Base-by-base conservation (phyloP, 2,888 invertebrate species). In the Odontomyia ornata region DNA sequence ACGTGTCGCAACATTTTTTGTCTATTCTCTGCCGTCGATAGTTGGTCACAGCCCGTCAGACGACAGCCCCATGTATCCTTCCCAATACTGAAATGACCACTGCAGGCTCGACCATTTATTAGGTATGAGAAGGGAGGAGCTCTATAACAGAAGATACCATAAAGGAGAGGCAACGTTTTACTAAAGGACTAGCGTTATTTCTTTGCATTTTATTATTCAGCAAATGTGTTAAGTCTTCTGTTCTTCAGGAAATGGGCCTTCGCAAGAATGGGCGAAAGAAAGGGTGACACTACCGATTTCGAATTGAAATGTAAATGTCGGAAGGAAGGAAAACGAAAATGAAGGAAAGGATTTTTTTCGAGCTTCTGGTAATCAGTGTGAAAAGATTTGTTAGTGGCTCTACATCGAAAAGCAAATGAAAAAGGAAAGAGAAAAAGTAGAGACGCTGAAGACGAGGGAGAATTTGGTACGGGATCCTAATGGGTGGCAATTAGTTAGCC, bases 401-500 rank as follows among this genome's bases (percentile, higher is more conserved):
- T 11, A 9, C 25, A 47, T 46, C 25, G 69, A 18, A 60, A 25
- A 47, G 30, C 9, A 25, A 15, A 69, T 23, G 47, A 27, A 23
- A 25, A 15, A 23, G 23, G 15, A 21, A 25, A 47, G 65, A 3
- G 36, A 3, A 36, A 36, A 9, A 9, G 9, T 36, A 4, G 15
- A 52, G 13, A 9, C 25, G 52, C 52, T 4, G 15, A 21, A 25
- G 25, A 60, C 21, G 28, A 72, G 30, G 21, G 56, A 7, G 21
- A 25, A 69, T 36, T 7, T 43, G 52, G 28, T 47, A 18, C 56
- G 30, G 30, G 30, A 11, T 3, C 23, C 36, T 21, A 43, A 57
- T 73, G 73, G 73, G 52, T 60, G 73, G 73, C 73, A 73, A 73
- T 73, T 73, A 73, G 73, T 60, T 73, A 73, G 43, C 57, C 73